Conservation (phyloP, 2,113 vertebrate genomes). For the Trochalopteron elliotii region DNA sequence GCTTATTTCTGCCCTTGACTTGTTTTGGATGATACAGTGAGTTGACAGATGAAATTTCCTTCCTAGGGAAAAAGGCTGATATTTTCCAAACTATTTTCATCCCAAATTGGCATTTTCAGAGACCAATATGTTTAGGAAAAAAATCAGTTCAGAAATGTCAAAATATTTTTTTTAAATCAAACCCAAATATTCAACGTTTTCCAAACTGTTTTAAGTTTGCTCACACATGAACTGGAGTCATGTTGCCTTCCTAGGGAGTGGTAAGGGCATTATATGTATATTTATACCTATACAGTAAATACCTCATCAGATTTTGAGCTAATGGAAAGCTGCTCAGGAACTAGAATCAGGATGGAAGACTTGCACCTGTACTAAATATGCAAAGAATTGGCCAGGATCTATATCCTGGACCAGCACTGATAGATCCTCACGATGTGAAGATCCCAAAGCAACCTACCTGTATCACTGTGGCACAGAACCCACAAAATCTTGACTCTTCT, state of each 20-base stretch:
- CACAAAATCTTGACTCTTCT: not conserved
- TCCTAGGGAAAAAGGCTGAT: conserved; percentile 34
- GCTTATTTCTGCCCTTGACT: conserved; percentile 32
- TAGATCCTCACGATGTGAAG: not conserved
- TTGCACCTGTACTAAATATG: not conserved
- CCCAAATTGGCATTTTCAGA: conserved; percentile 36
- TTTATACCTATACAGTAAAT: not conserved
- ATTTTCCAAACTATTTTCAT: conserved; percentile 60
- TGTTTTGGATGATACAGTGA: conserved; percentile 54
- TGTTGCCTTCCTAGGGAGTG: not conserved
- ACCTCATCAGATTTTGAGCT: not conserved
- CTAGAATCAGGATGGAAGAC: not conserved
- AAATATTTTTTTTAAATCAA: conserved; percentile 24
- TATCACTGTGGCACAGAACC: not conserved
- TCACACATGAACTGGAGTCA: not conserved
- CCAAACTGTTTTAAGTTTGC: not conserved
- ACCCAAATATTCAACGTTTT: conserved; percentile 13
- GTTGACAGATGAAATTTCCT: conserved; percentile 45
- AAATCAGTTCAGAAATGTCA: conserved; percentile 32
- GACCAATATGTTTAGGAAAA: conserved; percentile 37
- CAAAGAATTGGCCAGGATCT: not conserved
- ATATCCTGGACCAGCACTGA: not conserved
- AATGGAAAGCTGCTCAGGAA: not conserved
- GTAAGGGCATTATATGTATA: not conserved
- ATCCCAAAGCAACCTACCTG: not conserved